phyloP scores from a whole-genome alignment of 1,140 invertebrate genomes.

The Lepidurus couesii region DNA sequence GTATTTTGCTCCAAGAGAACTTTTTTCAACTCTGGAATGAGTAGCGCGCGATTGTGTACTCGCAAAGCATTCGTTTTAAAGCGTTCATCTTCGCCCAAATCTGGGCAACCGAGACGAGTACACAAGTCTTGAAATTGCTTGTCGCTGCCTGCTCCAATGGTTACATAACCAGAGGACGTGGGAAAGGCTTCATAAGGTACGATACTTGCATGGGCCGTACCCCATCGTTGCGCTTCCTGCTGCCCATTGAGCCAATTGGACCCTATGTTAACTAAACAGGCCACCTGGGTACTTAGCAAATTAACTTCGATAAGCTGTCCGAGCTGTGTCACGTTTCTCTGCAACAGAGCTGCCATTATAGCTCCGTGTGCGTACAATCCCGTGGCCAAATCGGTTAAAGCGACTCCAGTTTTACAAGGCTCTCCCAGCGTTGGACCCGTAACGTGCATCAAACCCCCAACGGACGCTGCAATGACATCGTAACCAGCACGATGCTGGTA shows the following conservation, averaged over 20 bases:
- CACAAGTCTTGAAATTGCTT: conserved; percentile 67
- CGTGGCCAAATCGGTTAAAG: conserved; percentile 86
- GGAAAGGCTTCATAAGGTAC: conserved; percentile 88
- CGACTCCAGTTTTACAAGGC: conserved; percentile 87
- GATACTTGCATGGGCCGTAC: conserved; percentile 88
- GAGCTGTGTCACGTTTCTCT: conserved; percentile 65
- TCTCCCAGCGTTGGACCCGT: conserved; percentile 77
- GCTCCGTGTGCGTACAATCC: conserved; percentile 93
- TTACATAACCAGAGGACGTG: conserved; percentile 71
- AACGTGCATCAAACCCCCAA: conserved; percentile 82
- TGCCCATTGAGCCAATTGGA: conserved; percentile 85
- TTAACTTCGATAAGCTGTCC: conserved; percentile 93
- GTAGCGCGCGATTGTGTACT: conserved; percentile 66
- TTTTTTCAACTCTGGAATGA: conserved; percentile 58
- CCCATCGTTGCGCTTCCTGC: conserved; percentile 65
- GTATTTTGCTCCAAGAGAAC: conserved; percentile 62
- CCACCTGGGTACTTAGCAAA: conserved; percentile 85
- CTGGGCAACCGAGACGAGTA: conserved; percentile 54
- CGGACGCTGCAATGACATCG: conserved; percentile 88
- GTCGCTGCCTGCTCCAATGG: conserved; percentile 76
- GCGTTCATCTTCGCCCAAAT: conserved; percentile 57
- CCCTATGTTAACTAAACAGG: conserved; percentile 80
- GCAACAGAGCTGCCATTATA: conserved; percentile 81
- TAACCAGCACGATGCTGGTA: conserved; percentile 82
- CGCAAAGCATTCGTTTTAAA: conserved; percentile 66